Evolutionary conservation across 2,888 invertebrate genomes (phyloP).

Genomic region (Aspidiotus rigidus): DNA sequence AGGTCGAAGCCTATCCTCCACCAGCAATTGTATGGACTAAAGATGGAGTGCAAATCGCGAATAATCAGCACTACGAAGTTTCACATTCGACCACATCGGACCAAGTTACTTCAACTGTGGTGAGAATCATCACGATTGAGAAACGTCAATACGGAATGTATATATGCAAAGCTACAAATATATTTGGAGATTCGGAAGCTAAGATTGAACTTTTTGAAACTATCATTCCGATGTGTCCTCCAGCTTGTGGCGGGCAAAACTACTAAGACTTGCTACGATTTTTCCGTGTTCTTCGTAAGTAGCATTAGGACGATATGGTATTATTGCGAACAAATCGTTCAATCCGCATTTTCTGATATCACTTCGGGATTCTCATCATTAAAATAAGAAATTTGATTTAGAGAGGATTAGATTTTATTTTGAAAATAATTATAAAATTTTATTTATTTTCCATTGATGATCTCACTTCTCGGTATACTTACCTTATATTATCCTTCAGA

Average conservation of each 20-base stretch:
- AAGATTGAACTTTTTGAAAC: conserved; percentile 77
- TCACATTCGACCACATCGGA: conserved; percentile 87
- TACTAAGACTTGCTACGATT: neutral
- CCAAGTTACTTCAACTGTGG: conserved; percentile 81
- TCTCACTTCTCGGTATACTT: too few relatives aligned
- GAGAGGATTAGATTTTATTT: too few relatives aligned
- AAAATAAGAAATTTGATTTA: too few relatives aligned
- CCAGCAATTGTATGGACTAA: conserved; percentile 88
- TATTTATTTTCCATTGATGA: too few relatives aligned
- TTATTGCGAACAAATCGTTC: too few relatives aligned
- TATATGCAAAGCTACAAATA: conserved; percentile 79
- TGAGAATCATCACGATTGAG: conserved; percentile 81
- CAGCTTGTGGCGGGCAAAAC: conserved; percentile 66
- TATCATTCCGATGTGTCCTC: conserved; percentile 84
- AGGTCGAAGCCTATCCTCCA: conserved; percentile 83
- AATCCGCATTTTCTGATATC: too few relatives aligned
- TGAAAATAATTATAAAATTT: too few relatives aligned
- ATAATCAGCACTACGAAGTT: conserved; percentile 82
- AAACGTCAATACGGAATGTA: conserved; percentile 80
- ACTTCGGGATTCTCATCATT: too few relatives aligned
- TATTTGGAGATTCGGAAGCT: conserved; percentile 70
- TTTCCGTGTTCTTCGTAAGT: too few relatives aligned
- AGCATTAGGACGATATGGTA: too few relatives aligned
- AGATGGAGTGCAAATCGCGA: conserved; percentile 67
- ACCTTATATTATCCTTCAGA: too few relatives aligned